Evolutionary conservation across 2,113 vertebrate species (phyloP).

Genomic region (Acrocephalus arundinaceus): DNA sequence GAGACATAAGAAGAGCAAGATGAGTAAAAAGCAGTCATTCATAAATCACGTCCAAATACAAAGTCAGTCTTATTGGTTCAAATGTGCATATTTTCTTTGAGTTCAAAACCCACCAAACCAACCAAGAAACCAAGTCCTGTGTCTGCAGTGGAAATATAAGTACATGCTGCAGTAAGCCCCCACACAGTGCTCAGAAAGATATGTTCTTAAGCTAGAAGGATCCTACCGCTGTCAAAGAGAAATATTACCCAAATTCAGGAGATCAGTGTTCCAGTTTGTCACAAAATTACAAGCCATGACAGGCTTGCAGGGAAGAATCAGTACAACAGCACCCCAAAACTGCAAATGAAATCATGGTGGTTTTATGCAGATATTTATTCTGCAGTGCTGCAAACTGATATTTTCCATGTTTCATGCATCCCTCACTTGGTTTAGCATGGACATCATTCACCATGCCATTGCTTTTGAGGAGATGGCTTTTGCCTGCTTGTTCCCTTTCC

Average conservation of each 20-base stretch:
- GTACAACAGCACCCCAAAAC: fast-evolving
- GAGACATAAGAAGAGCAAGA: neutral
- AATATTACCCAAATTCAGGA: neutral
- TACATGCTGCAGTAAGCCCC: neutral
- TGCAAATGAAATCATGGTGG: neutral
- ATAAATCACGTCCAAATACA: neutral
- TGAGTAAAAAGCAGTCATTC: neutral
- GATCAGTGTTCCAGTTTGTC: neutral
- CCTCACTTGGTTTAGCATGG: neutral
- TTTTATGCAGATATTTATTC: neutral
- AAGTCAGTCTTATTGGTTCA: neutral
- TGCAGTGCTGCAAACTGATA: neutral
- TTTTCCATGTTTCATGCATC: neutral
- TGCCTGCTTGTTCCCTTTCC: neutral
- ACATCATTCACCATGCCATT: neutral
- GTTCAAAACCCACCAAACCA: neutral
- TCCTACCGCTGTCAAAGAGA: neutral
- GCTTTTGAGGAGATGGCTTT: neutral
- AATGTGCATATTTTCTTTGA: neutral
- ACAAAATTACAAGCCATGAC: neutral
- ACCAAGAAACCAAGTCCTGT: neutral
- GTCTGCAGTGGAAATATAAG: neutral
- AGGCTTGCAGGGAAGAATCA: neutral
- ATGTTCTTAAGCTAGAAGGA: neutral
- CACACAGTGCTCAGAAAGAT: neutral